Base-by-base conservation (phyloP, 1,140 invertebrate genomes). In the Drosophila miranda region DNA sequence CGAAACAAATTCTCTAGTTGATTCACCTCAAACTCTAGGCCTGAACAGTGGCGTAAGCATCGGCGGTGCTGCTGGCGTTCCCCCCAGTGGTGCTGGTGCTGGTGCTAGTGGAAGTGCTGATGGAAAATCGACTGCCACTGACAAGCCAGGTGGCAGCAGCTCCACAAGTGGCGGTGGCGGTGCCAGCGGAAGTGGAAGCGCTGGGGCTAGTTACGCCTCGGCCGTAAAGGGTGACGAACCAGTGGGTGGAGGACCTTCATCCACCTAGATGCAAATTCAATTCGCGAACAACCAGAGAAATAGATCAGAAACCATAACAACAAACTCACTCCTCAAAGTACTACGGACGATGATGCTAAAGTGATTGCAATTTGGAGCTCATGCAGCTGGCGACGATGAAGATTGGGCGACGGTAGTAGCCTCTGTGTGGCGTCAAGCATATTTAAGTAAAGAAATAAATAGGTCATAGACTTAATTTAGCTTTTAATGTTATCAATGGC, bases 311-410 rank as follows among this genome's bases (percentile, higher is more conserved):
- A 56, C 41, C 57, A 62, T 43, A 49, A 63, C 19, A 60, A 73
- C 52, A 41, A 86, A 86, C 82, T 82, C 82, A 88, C 82, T 87
- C 82, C 82, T 87, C 82, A 87, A 87, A 87, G 82, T 87, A 87
- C 71, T 78, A 87, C 48, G 82, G 78, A 87, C 83, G 83, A 88
- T 69, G 83, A 87, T 87, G 78, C 75, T 81, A 87, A 82, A 87
- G 82, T 87, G 82, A 83, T 83, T 78, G 67, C 66, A 64, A 75
- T 78, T 88, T 86, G 78, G 60, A 21, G 19, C 56, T 67, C 61
- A 72, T 75, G 72, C 79, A 68, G 68, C 67, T 81, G 72, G 71
- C 67, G 48, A 26, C 42, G 28, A 44, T 46, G 52, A 60, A 16
- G 46, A 62, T 60, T 43, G 51, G 43, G 43, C 43, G 44, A 45